These are phyloP conservation scores for Melanerpes formicivorus DNA, from an alignment of 2,113 vertebrate species.

Conservation along the genomic window DNA sequence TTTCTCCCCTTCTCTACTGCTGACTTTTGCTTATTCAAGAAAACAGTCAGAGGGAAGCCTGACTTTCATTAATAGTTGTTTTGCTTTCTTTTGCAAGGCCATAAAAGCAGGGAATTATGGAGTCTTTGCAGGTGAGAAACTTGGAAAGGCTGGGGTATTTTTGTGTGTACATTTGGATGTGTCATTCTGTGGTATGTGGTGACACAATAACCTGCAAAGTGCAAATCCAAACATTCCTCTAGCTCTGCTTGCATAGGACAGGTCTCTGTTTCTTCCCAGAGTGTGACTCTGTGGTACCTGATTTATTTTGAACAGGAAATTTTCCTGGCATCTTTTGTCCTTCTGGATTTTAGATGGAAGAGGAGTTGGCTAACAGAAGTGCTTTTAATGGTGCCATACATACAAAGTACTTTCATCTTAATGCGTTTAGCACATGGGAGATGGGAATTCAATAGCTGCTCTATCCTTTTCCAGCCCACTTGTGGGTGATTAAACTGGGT, in stretches of 20 bases:
- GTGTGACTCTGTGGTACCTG: background rate
- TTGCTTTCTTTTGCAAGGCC: background rate
- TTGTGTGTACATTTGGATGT: background rate
- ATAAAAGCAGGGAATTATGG: background rate
- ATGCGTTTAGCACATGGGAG: slow-evolving; percentile 23
- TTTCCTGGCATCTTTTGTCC: background rate
- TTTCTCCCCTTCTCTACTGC: background rate
- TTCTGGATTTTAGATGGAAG: background rate
- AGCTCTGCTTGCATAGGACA: background rate
- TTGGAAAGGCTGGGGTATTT: background rate
- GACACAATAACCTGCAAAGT: slow-evolving; percentile 1
- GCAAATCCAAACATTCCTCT: background rate
- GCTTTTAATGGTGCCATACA: background rate
- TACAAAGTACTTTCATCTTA: slow-evolving; percentile 53
- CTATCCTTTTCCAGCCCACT: slow-evolving; percentile 10
- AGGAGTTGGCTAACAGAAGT: background rate
- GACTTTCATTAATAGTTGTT: background rate
- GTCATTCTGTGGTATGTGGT: background rate
- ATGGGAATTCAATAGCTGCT: background rate
- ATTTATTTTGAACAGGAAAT: background rate
- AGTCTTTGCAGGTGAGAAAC: background rate
- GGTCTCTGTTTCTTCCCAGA: background rate
- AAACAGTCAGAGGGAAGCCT: background rate
- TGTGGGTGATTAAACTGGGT: background rate
- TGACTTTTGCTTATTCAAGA: slow-evolving; percentile 8